Conservation (phyloP, 2,888 invertebrate species). For the Labia minor region DNA sequence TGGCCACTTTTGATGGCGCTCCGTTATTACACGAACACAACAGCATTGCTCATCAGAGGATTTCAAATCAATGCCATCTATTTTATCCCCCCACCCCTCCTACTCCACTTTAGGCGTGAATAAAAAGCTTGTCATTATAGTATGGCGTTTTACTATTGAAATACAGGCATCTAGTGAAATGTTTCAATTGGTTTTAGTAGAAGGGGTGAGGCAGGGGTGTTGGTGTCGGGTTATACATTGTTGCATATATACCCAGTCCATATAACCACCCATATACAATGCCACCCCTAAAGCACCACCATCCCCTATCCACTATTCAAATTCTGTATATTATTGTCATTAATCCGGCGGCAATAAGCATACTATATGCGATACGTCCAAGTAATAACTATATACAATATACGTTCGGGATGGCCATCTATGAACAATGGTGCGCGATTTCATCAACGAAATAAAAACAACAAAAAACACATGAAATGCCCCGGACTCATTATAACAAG, state of each 20-base stretch:
- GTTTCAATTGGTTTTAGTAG: constrained; percentile 24
- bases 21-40: constrained; percentile 23
- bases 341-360: constrained; percentile 26
- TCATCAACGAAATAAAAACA: constrained; percentile 22
- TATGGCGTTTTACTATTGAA: constrained; percentile 21
- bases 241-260: constrained; percentile 23
- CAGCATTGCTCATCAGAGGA: constrained; percentile 24
- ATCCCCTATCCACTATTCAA: constrained; percentile 18
- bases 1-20: constrained; percentile 24
- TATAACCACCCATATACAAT: too few species aligned
- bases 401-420: constrained; percentile 18
- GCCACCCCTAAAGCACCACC: constrained; percentile 14
- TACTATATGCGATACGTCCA: constrained; percentile 22
- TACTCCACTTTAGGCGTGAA: constrained; percentile 20
- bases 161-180: constrained; percentile 23
- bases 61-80: constrained; percentile 26
- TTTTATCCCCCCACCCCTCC: constrained; percentile 21
- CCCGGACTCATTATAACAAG: constrained; percentile 13
- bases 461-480: constrained; percentile 13
- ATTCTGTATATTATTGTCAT: constrained; percentile 25
- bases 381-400: constrained; percentile 24
- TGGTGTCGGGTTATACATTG: constrained; percentile 22
- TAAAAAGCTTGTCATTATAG: constrained; percentile 22
- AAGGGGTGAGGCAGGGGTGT: constrained; percentile 19
- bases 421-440: constrained; percentile 25